These are phyloP conservation scores for Linurgus olivaceus DNA, from an alignment of 2,797 vertebrate genomes.

Conservation along the genomic window DNA sequence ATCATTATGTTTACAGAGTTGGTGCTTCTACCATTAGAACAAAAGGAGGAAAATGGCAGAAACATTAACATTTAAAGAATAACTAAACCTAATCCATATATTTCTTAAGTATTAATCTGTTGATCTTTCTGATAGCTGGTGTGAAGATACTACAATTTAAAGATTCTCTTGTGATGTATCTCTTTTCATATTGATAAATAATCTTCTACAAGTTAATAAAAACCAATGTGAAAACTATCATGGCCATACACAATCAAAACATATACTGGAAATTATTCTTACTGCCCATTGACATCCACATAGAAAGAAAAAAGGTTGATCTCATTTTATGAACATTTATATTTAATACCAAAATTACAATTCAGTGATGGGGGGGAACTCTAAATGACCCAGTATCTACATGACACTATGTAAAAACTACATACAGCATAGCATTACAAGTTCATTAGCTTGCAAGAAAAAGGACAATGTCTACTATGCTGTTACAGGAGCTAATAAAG, in stretches of 20 bases:
- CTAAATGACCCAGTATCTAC: background rate
- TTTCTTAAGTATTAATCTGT: background rate
- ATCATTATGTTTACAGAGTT: background rate
- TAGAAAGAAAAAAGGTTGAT: fast-evolving
- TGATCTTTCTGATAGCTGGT: background rate
- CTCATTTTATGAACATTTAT: background rate
- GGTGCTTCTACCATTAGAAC: background rate
- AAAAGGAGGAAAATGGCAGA: background rate
- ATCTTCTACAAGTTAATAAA: background rate
- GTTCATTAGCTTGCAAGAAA: background rate
- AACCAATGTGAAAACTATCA: background rate
- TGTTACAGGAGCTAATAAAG: background rate
- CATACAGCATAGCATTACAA: fast-evolving
- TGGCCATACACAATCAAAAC: background rate
- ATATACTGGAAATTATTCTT: background rate
- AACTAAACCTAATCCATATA: background rate
- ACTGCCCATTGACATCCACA: background rate
- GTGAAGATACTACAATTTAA: background rate
- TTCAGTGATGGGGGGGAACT: background rate
- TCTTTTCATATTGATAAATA: background rate
- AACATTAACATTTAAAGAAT: background rate
- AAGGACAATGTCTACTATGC: background rate
- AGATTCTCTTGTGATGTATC: background rate
- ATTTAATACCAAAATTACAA: background rate
- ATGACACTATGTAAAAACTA: background rate